A percentile compares a stretch with the other conserved stretches of the same genome.
These are phyloP conservation scores for Oreochromis tanganicae DNA, from an alignment of 2,113 vertebrate genomes.

Conservation along the genomic window DNA sequence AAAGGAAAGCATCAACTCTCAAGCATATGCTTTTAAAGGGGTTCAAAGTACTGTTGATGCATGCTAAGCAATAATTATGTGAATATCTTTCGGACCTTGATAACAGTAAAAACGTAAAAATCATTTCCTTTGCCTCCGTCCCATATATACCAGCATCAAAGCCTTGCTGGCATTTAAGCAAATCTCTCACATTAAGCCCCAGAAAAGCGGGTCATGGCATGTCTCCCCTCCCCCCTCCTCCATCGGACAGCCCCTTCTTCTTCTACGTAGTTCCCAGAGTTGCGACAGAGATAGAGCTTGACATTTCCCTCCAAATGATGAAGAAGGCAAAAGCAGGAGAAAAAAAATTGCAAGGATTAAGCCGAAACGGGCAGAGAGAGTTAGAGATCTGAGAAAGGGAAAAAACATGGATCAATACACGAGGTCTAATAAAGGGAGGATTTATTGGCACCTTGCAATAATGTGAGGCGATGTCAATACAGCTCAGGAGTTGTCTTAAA, in stretches of 20 bases:
- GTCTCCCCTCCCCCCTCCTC: background rate
- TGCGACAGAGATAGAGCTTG: constrained; percentile 35
- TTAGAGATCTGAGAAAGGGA: constrained; percentile 34
- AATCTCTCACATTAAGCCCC: constrained; percentile 36
- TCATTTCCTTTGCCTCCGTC: constrained; percentile 1
- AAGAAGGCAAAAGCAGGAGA: background rate
- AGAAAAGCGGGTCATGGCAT: background rate
- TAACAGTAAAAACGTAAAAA: constrained; percentile 26
- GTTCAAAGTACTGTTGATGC: background rate
- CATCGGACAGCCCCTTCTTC: background rate
- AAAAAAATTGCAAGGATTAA: constrained; percentile 12
- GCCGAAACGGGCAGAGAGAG: constrained; percentile 9
- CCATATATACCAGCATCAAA: constrained; percentile 28
- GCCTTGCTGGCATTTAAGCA: constrained; percentile 44
- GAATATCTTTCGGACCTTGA: background rate
- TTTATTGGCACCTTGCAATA: constrained; percentile 58
- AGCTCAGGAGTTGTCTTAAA: constrained; percentile 39
- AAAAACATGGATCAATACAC: constrained; percentile 49
- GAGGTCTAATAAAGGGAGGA: constrained; percentile 60
- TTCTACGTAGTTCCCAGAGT: background rate
- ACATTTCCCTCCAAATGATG: constrained; percentile 49
- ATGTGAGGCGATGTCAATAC: constrained; percentile 50
- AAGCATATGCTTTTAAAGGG: background rate
- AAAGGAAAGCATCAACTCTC: constrained; percentile 7
- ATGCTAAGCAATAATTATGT: background rate